These are phyloP conservation scores for Myripristis jacobus DNA, from an alignment of 2,797 vertebrate species.

Conservation along the genomic window DNA sequence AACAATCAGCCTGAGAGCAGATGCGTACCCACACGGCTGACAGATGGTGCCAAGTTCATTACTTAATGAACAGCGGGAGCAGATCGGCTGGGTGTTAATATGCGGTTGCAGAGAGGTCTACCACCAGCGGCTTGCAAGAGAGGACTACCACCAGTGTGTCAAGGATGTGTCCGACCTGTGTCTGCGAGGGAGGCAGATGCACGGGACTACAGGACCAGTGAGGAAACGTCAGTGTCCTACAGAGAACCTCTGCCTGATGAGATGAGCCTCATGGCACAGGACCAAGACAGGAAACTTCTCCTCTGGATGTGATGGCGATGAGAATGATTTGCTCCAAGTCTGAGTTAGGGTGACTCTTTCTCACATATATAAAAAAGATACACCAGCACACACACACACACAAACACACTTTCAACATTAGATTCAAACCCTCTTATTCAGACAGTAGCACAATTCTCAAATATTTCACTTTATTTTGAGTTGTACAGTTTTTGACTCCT, in stretches of 20 bases:
- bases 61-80: neutral
- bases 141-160: constrained; percentile 1
- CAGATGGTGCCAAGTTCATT: constrained; percentile 9
- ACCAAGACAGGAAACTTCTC: constrained; percentile 3
- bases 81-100: neutral
- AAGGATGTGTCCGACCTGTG: neutral
- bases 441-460: no score
- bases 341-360: constrained; percentile 34
- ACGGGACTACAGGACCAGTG: neutral
- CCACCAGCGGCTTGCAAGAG: neutral
- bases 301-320: constrained; percentile 14
- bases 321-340: constrained; percentile 15
- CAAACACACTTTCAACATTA: no score
- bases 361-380: neutral
- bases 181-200: neutral
- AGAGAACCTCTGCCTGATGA: neutral
- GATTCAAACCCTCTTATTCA: neutral
- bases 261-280: neutral
- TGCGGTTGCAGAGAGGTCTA: no score
- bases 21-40: neutral
- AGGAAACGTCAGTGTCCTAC: neutral
- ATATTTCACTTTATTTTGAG: no score
- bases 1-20: constrained; percentile 32
- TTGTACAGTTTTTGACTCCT: no score
- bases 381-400: constrained; percentile 1